These are phyloP conservation scores for Drosophila gaucha DNA, from an alignment of 2,888 invertebrate species.

Conservation along the genomic window DNA sequence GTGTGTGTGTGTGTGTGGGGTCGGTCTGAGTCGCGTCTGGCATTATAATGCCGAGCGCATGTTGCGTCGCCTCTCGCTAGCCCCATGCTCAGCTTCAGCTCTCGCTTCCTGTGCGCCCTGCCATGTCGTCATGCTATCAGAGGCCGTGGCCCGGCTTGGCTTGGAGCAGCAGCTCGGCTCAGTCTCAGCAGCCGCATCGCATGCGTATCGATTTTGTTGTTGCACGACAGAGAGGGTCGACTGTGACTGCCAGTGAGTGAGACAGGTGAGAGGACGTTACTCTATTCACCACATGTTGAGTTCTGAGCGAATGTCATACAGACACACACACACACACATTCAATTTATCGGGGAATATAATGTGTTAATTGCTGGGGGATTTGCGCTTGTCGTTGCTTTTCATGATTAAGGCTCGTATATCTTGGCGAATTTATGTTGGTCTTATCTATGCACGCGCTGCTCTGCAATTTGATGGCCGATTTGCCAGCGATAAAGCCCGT, in stretches of 20 bases:
- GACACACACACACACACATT: slow-evolving; percentile 29
- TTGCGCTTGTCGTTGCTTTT: slow-evolving; percentile 26
- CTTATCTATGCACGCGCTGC: slow-evolving; percentile 47
- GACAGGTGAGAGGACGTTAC: slow-evolving; percentile 31
- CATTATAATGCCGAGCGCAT: slow-evolving; percentile 70
- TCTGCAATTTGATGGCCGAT: slow-evolving; percentile 66
- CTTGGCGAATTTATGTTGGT: slow-evolving; percentile 39
- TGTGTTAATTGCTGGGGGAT: slow-evolving; percentile 63
- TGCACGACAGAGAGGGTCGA: slow-evolving; percentile 2
- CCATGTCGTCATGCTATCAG: slow-evolving; percentile 71
- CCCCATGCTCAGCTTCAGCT: slow-evolving; percentile 45
- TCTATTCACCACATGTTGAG: slow-evolving; percentile 60
- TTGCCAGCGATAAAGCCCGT: slow-evolving; percentile 63
- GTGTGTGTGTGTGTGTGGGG: slow-evolving; percentile 25
- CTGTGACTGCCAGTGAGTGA: no score
- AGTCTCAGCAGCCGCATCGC: slow-evolving; percentile 32
- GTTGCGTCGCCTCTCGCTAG: slow-evolving; percentile 55
- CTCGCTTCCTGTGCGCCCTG: slow-evolving; percentile 73
- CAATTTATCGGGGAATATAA: slow-evolving; percentile 52
- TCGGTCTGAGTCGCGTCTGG: slow-evolving; percentile 75
- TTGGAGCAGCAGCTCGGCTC: slow-evolving; percentile 18
- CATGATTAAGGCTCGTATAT: slow-evolving; percentile 65
- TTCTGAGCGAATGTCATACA: slow-evolving; percentile 26
- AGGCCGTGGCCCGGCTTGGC: slow-evolving; percentile 27
- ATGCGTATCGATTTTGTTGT: slow-evolving; percentile 71